phyloP scores from a whole-genome alignment of 2,113 vertebrate species.

The Rhinolophus sinicus region DNA sequence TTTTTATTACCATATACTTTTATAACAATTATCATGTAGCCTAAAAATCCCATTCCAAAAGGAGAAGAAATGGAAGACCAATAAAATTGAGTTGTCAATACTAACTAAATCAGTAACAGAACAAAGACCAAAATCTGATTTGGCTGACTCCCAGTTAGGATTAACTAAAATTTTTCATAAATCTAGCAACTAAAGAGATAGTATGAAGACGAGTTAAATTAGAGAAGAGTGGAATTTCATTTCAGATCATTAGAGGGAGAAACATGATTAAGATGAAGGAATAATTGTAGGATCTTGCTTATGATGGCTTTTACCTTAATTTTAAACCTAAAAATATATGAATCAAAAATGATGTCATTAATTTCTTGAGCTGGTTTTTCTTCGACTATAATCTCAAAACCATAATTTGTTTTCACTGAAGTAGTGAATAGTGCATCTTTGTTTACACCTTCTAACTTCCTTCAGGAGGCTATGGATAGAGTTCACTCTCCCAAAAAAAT shows the following conservation, averaged over 20 bases:
- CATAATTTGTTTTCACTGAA: background rate
- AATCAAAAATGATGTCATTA: slow-evolving; percentile 1
- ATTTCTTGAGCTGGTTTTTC: background rate
- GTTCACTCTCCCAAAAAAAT: background rate
- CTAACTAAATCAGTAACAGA: background rate
- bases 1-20: background rate
- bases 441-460: background rate
- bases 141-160: background rate
- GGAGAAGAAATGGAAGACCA: background rate
- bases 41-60: background rate
- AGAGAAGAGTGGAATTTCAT: background rate
- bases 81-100: slow-evolving; percentile 10
- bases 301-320: background rate
- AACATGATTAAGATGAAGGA: background rate
- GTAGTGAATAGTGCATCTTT: background rate
- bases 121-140: slow-evolving; percentile 40
- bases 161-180: background rate
- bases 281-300: background rate
- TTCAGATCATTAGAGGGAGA: background rate
- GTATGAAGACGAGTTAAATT: slow-evolving; percentile 31
- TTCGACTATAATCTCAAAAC: background rate
- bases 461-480: background rate
- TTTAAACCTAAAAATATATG: slow-evolving; percentile 6
- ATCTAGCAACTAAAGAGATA: background rate
- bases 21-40: background rate